Percentiles rank a stretch among this genome's conserved stretches.
phyloP scores from a whole-genome alignment of 1,140 invertebrate species.

The Drosophila bocqueti region DNA sequence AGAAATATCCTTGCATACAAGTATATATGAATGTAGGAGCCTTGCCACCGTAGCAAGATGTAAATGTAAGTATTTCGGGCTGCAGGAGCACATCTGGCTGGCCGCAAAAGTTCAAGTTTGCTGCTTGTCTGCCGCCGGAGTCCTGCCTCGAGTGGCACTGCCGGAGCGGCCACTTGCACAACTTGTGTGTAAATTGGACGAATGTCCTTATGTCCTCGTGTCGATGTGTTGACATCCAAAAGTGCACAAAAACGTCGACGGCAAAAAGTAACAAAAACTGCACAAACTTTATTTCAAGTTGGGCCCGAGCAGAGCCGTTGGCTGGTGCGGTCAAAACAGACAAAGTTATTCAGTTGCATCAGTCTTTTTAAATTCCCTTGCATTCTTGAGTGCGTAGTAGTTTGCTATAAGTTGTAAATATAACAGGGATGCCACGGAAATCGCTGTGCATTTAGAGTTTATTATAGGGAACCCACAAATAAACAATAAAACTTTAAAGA shows the following conservation, averaged over 20 bases:
- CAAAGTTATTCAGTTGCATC: conserved; percentile 32
- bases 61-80: conserved; percentile 29
- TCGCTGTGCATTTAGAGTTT: neutral
- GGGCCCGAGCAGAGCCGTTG: conserved; percentile 23
- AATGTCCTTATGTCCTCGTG: conserved; percentile 71
- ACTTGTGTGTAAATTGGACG: conserved; percentile 79
- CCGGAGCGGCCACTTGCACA: conserved; percentile 18
- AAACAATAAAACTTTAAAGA: neutral
- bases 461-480: neutral
- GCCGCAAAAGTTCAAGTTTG: conserved; percentile 81
- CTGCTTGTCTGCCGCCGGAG: conserved; percentile 67
- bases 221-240: conserved; percentile 80
- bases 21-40: conserved; percentile 8
- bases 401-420: conserved; percentile 3
- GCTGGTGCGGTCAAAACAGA: conserved; percentile 35
- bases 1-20: neutral
- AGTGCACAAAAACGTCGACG: conserved; percentile 59
- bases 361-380: conserved; percentile 12
- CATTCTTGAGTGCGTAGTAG: conserved; percentile 2
- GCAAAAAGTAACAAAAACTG: conserved; percentile 13
- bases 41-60: conserved; percentile 45
- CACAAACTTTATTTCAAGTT: conserved; percentile 65
- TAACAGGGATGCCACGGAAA: neutral
- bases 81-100: conserved; percentile 58
- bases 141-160: conserved; percentile 58